Conservation (phyloP, 2,888 invertebrate species). For the Latheticus oryzae region DNA sequence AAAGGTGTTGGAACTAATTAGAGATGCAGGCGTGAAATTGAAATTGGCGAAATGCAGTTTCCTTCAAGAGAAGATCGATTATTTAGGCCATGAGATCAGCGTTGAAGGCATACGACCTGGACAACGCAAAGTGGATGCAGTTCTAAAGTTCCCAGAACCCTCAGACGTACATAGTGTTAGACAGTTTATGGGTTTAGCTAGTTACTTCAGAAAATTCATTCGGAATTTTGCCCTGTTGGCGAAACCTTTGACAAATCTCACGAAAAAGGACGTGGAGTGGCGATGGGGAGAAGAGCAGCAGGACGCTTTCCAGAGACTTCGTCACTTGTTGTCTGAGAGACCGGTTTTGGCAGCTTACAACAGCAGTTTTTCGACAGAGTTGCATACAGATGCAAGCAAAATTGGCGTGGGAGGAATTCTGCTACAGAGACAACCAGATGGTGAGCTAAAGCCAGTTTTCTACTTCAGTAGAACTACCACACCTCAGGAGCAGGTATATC, state of each 20-base stretch:
- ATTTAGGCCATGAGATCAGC: constrained; percentile 29
- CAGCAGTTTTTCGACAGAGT: constrained; percentile 43
- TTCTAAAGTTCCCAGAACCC: constrained; percentile 34
- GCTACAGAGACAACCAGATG: constrained; percentile 35
- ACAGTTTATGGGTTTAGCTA: constrained; percentile 14
- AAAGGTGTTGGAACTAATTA: constrained; percentile 30
- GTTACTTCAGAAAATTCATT: constrained; percentile 16
- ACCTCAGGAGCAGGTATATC: constrained; percentile 48
- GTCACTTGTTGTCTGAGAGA: constrained; percentile 30
- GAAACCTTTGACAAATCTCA: constrained; percentile 1
- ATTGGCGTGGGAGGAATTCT: constrained; percentile 49
- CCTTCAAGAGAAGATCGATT: constrained; percentile 14
- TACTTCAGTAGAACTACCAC: constrained; percentile 54
- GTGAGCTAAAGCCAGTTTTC: constrained; percentile 42
- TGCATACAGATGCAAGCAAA: constrained; percentile 53
- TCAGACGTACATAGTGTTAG: constrained; percentile 8
- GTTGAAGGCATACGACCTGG: constrained; percentile 41
- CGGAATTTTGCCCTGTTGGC: not conserved
- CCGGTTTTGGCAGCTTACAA: constrained; percentile 49
- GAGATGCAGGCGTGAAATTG: constrained; percentile 38
- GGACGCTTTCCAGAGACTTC: constrained; percentile 41
- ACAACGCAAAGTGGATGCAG: constrained; percentile 35
- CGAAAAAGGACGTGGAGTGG: constrained; percentile 4
- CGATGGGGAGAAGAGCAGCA: constrained; percentile 36
- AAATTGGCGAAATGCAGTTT: constrained; percentile 43